Evolutionary conservation across 2,113 vertebrate species (phyloP).

Genomic region (Sylvilagus bachmani): DNA sequence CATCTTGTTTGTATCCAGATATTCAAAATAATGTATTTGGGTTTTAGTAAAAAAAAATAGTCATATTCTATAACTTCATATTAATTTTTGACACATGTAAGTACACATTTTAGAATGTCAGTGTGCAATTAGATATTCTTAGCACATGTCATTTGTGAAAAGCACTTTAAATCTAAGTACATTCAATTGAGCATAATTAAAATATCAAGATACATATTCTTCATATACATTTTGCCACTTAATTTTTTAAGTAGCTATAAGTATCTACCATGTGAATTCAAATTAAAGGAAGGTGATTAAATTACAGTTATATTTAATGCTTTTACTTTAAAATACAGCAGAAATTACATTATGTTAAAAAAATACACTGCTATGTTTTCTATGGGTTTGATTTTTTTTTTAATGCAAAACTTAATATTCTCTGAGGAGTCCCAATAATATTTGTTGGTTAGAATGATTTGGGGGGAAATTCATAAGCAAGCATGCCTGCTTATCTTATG

Average conservation of each 20-base stretch:
- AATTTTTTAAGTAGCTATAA: constrained; percentile 85
- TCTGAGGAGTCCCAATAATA: neutral
- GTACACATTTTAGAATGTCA: constrained; percentile 82
- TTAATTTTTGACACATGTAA: constrained; percentile 81
- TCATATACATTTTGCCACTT: constrained; percentile 84
- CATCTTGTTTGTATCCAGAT: constrained; percentile 71
- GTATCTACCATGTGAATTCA: constrained; percentile 81
- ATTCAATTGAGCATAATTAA: constrained; percentile 85
- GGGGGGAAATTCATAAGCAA: neutral
- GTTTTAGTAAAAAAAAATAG: constrained; percentile 57
- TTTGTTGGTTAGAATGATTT: neutral
- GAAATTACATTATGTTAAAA: constrained; percentile 54
- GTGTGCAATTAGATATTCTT: constrained; percentile 84
- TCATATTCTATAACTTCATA: constrained; percentile 73
- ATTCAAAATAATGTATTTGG: constrained; percentile 74
- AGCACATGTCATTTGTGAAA: constrained; percentile 85
- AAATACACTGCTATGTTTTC: constrained; percentile 27
- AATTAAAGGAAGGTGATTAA: constrained; percentile 81
- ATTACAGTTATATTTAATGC: constrained; percentile 75
- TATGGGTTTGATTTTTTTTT: constrained; percentile 17
- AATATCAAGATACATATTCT: constrained; percentile 85
- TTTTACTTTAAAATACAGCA: constrained; percentile 74
- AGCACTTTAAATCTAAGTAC: constrained; percentile 83
- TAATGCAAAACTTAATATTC: neutral
- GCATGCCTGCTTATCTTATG: neutral